Evolutionary conservation across 2,113 vertebrate species (phyloP).

Genomic region (Periophthalmodon schlosseri): DNA sequence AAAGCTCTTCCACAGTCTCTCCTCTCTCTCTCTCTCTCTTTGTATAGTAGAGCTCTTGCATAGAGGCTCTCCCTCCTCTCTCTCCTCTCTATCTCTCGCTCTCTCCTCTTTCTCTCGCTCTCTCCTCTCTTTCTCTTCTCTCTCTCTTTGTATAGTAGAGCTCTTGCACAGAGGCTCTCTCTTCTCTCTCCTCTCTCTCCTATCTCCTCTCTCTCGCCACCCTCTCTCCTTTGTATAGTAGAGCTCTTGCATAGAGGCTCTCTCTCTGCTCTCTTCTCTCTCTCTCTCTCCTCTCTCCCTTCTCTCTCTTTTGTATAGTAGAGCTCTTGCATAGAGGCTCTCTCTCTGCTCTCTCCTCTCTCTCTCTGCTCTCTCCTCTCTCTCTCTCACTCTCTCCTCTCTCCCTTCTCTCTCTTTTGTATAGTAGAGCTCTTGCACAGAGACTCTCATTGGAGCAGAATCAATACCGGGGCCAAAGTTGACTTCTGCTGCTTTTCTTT

Average conservation of each 20-base stretch:
- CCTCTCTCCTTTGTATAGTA: not conserved
- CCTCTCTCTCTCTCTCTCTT: too few species aligned
- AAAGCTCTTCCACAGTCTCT: too few species aligned
- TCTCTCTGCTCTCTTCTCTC: not conserved
- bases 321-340: not conserved
- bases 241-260: not conserved
- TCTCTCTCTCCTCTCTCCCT: not conserved
- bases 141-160: too few species aligned
- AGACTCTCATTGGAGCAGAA: not conserved
- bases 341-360: not conserved
- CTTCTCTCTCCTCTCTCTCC: not conserved
- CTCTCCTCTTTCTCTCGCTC: too few species aligned
- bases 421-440: not conserved
- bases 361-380: too few species aligned
- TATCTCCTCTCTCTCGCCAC: not conserved
- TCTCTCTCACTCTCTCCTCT: too few species aligned
- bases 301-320: not conserved
- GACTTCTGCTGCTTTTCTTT: not conserved
- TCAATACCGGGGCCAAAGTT: not conserved
- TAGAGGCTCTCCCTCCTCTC: not conserved
- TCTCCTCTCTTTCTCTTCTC: too few species aligned
- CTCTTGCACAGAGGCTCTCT: not conserved
- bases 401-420: too few species aligned
- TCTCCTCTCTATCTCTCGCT: too few species aligned
- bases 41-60: not conserved